Evolutionary conservation across 2,888 invertebrate species (phyloP), one percentile per base, ranked within the genome.

Genomic region (Adelphocoris suturalis): DNA sequence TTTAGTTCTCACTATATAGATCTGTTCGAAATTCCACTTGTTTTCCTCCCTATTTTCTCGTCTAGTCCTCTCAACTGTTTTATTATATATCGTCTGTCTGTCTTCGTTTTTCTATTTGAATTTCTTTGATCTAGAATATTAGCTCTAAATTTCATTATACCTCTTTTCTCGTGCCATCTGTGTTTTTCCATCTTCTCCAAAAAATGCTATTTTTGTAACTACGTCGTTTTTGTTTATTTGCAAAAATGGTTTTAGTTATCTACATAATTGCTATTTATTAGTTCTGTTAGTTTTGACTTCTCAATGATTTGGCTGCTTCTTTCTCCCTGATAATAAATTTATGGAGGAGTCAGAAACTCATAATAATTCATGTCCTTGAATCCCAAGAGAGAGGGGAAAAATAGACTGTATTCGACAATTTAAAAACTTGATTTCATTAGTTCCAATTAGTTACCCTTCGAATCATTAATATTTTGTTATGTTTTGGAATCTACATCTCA

Each of bases 191-290:
- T 85, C 57, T 85, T 61, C 57, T 85, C 1, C 61, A 13, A n/a
- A 37, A n/a, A 2, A 16, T 46, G 52, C 57, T 57, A 55, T 16
- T 85, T 57, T 57, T 47, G 86, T 86, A 86, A 86, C 86, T 86
- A 86, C 86, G 23, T 86, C 86, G 48, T 86, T 86, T 86, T 86
- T 86, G 86, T 86, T 86, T 46, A 52, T 86, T 86, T 86, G 86
- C 86, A 86, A 86, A 86, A 86, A 86, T 75, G 86, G 86, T 86
- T 86, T 75, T 86, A 86, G 86, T 86, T 86, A 86, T 75, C 27
- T 4, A 14, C 37, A 2, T 37, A 37, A 2, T 37, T 37, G 7
- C 2, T 37, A n/a, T 84, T 19, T 84, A n/a, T 78, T 78, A 23
- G 27, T 68, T 68, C 23, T 68, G 68, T 57, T 11, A 61, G 57